Conservation (phyloP, 2,888 invertebrate genomes). For the Teleiodes luculella region DNA sequence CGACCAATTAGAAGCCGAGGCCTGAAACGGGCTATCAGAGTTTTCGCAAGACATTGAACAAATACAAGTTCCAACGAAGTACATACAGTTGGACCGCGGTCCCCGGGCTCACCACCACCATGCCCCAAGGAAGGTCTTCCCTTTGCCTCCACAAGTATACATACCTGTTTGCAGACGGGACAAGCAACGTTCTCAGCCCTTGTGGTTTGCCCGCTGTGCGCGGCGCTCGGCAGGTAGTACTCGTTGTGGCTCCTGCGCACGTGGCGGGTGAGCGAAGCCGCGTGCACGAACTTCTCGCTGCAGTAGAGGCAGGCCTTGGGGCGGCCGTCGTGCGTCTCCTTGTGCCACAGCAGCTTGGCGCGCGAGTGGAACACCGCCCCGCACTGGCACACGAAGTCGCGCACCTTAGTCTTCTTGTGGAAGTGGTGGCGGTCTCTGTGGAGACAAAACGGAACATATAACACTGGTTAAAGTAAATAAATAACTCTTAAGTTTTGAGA, state of each 20-base stretch:
- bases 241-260: conserved; percentile 89
- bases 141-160: no score
- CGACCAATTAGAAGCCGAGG: no score
- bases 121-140: no score
- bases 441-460: no score
- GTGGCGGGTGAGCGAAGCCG: conserved; percentile 89
- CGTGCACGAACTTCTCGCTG: conserved; percentile 91
- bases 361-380: conserved; percentile 90
- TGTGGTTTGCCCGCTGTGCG: conserved; percentile 80
- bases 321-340: conserved; percentile 89
- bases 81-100: no score
- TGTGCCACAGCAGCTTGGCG: conserved; percentile 91
- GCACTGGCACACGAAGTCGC: conserved; percentile 87
- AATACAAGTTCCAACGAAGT: no score
- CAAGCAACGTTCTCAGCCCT: conserved; percentile 87
- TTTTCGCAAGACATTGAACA: no score
- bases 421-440: conserved; percentile 84
- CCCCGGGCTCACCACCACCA: no score
- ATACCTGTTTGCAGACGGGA: conserved; percentile 84
- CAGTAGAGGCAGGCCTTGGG: conserved; percentile 92
- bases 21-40: no score
- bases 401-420: conserved; percentile 82
- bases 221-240: conserved; percentile 84
- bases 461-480: no score
- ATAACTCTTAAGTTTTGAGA: no score